These are phyloP conservation scores for Sinhomidia bicolor DNA, from an alignment of 2,888 invertebrate genomes.

Conservation along the genomic window DNA sequence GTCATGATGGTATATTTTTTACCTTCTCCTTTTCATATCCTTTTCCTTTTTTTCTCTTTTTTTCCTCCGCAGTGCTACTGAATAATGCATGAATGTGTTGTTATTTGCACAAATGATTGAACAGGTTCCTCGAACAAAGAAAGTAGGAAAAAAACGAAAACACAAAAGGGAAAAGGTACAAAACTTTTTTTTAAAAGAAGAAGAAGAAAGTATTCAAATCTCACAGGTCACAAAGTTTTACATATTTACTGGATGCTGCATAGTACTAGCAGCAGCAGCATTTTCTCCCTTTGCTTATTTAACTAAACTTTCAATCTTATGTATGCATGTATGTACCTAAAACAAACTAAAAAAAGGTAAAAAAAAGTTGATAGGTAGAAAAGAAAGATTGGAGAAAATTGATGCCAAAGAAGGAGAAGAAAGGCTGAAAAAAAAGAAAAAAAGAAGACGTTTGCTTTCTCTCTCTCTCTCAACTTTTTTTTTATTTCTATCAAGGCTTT, in stretches of 20 bases:
- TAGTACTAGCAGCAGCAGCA: neutral
- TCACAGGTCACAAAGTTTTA: constrained; percentile 31
- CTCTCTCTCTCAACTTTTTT: constrained; percentile 1
- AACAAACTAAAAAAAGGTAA: neutral
- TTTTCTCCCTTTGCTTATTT: neutral
- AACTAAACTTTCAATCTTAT: neutral
- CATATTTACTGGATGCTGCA: constrained; percentile 1
- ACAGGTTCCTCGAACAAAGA: constrained; percentile 18
- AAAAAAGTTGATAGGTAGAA: neutral
- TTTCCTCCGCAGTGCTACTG: constrained; percentile 72
- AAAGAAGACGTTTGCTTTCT: constrained; percentile 61
- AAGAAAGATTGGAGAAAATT: constrained; percentile 67
- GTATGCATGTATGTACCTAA: neutral
- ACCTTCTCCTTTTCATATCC: neutral
- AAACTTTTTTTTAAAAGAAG: neutral
- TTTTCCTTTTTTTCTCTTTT: constrained; percentile 4
- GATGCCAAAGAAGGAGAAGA: constrained; percentile 26
- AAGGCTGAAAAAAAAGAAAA: too few species aligned
- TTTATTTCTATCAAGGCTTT: constrained; percentile 10
- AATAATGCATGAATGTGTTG: constrained; percentile 80
- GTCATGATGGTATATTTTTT: neutral
- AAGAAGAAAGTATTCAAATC: constrained; percentile 39
- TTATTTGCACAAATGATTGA: constrained; percentile 80
- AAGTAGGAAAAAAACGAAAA: neutral
- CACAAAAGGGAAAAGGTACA: constrained; percentile 7